A percentile compares a stretch with the other conserved stretches of the same genome.
phyloP scores from a whole-genome alignment of 2,797 vertebrate genomes.

The Luscinia megarhynchos region DNA sequence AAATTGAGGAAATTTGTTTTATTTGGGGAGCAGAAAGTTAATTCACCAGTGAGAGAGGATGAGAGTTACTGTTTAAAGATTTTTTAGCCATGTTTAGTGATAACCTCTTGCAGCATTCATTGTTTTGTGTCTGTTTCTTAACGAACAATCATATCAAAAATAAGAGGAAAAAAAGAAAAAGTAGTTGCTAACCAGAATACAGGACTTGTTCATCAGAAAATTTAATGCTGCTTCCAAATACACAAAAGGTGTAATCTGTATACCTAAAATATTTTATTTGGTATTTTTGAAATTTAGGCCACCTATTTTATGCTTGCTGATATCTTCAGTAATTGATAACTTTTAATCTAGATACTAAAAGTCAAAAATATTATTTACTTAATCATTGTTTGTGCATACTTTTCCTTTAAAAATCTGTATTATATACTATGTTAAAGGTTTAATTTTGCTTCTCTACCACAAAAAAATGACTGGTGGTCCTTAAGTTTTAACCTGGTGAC shows the following conservation, averaged over 20 bases:
- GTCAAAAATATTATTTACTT: not conserved
- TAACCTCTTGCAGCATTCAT: not conserved
- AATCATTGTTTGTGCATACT: fast-evolving
- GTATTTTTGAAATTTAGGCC: not conserved
- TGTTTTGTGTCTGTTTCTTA: not conserved
- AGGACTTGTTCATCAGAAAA: not conserved
- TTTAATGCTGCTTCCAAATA: not conserved
- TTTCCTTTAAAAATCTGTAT: not conserved
- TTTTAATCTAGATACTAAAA: not conserved
- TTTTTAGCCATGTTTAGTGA: not conserved
- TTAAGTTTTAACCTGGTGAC: not conserved
- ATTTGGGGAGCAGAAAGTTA: not conserved
- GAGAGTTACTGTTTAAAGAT: not conserved
- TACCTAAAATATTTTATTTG: not conserved
- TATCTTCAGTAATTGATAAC: not conserved
- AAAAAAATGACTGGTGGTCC: not conserved
- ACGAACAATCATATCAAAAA: not conserved
- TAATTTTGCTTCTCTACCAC: not conserved
- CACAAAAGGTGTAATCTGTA: fast-evolving
- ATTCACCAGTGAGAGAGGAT: not conserved
- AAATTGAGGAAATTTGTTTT: not conserved
- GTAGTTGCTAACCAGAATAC: not conserved
- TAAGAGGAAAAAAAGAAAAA: not conserved
- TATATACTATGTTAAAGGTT: not conserved
- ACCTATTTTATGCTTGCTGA: not conserved